Percentiles rank a stretch among this genome's conserved stretches.
phyloP scores from a whole-genome alignment of 2,113 vertebrate genomes.

The Tylochromis polylepis region DNA sequence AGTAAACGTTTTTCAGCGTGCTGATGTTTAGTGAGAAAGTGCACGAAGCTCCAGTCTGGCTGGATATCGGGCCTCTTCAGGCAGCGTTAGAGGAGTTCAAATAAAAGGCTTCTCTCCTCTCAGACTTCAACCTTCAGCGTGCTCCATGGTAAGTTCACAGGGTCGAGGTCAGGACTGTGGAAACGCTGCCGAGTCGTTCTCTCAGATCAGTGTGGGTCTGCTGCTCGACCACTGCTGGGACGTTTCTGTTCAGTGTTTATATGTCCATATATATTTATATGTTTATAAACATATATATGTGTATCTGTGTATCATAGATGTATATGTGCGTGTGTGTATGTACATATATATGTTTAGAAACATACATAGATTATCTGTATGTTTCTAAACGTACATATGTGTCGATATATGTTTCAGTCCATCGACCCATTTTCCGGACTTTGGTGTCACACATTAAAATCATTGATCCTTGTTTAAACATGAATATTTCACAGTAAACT shows the following conservation, averaged over 20 bases:
- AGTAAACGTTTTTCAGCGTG: background rate
- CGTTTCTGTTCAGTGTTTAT: background rate
- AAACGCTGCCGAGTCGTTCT: background rate
- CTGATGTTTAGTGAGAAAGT: background rate
- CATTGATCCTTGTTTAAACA: background rate
- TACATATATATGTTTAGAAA: too few species aligned
- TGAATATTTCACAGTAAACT: background rate
- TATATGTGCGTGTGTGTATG: too few species aligned
- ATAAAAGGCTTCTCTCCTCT: rapidly evolving
- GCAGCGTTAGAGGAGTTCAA: background rate
- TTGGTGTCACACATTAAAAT: background rate
- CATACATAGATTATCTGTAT: too few species aligned
- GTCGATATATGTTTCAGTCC: background rate
- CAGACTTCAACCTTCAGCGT: background rate
- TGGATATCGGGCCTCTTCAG: background rate
- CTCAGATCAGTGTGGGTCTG: background rate
- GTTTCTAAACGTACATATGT: too few species aligned
- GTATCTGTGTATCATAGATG: too few species aligned
- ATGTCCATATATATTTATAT: too few species aligned
- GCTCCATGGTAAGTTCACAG: background rate
- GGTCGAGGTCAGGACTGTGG: background rate
- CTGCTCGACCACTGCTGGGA: background rate
- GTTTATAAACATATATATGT: too few species aligned
- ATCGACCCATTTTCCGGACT: background rate
- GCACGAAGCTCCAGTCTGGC: background rate